Percentiles rank a stretch among this genome's conserved stretches.
phyloP scores from a whole-genome alignment of 2,888 invertebrate genomes.

The Lithodes maja region DNA sequence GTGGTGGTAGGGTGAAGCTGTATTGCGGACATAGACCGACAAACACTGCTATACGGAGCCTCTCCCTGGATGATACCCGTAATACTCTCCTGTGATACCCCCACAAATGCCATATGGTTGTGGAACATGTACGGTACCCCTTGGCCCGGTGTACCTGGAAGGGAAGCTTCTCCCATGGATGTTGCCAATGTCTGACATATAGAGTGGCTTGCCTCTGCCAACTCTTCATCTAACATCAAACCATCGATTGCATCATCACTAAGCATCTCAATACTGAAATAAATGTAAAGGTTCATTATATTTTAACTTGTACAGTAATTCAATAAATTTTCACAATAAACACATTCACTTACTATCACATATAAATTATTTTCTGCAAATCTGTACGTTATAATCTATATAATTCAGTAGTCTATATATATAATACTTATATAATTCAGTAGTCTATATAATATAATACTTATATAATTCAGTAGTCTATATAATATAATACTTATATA shows the following conservation, averaged over 20 bases:
- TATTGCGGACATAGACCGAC: background rate
- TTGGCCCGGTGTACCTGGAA: slow-evolving; percentile 17
- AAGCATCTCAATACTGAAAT: slow-evolving; percentile 70
- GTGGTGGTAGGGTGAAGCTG: background rate
- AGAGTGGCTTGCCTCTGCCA: slow-evolving; percentile 42
- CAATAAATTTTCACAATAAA: background rate
- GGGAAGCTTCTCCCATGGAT: slow-evolving; percentile 21
- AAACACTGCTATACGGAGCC: background rate
- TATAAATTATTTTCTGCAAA: background rate
- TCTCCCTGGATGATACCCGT: background rate
- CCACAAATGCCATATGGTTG: slow-evolving; percentile 2
- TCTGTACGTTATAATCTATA: background rate
- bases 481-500: too few relatives aligned
- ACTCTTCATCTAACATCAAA: slow-evolving; percentile 69
- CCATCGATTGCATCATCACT: slow-evolving; percentile 70
- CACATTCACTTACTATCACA: background rate
- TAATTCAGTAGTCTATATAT: background rate
- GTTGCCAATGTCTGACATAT: slow-evolving; percentile 47
- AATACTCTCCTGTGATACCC: slow-evolving; percentile 3
- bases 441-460: too few relatives aligned
- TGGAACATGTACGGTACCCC: slow-evolving; percentile 38
- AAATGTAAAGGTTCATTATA: background rate
- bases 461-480: too few relatives aligned
- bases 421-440: background rate
- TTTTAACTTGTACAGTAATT: too few relatives aligned